phyloP scores from a whole-genome alignment of 2,113 vertebrate genomes.

The Hippocampus guttulatus region DNA sequence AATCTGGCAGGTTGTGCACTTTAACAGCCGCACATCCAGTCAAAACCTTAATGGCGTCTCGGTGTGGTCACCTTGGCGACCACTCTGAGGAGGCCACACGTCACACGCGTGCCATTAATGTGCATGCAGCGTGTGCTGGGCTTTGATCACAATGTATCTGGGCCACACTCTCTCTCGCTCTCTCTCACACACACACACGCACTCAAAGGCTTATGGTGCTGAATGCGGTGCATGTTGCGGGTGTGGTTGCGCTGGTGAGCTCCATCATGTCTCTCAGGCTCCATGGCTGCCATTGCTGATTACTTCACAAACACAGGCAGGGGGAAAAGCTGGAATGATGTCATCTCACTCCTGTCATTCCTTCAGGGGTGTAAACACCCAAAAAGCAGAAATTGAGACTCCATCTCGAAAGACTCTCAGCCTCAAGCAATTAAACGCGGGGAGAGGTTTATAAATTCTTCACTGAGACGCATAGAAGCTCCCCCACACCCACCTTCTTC shows the following conservation, averaged over 20 bases:
- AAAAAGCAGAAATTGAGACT: slow-evolving; percentile 2
- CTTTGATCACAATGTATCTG: slow-evolving; percentile 7
- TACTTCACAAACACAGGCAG: slow-evolving; percentile 38
- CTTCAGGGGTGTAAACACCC: slow-evolving; percentile 1
- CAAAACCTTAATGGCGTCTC: neutral
- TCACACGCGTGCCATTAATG: neutral
- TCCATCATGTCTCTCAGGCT: slow-evolving; percentile 22
- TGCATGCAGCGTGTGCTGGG: neutral
- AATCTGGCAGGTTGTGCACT: neutral
- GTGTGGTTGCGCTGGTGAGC: slow-evolving; percentile 45
- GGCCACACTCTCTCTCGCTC: neutral
- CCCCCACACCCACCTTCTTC: slow-evolving; percentile 2
- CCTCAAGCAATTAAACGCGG: slow-evolving; percentile 5
- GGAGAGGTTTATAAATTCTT: slow-evolving; percentile 37
- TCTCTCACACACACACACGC: no score
- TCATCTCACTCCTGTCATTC: slow-evolving; percentile 8
- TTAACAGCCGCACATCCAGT: neutral
- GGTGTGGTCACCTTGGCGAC: slow-evolving; percentile 6
- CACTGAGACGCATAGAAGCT: slow-evolving; percentile 18
- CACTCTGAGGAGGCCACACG: neutral
- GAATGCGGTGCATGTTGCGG: slow-evolving; percentile 21
- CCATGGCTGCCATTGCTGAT: slow-evolving; percentile 34
- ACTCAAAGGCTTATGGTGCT: no score
- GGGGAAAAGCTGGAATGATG: slow-evolving; percentile 1
- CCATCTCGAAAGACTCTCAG: slow-evolving; percentile 21